Base-by-base conservation (phyloP, 2,113 vertebrate species). In the western clawed frog (Xenopus tropicalis) region DNA sequence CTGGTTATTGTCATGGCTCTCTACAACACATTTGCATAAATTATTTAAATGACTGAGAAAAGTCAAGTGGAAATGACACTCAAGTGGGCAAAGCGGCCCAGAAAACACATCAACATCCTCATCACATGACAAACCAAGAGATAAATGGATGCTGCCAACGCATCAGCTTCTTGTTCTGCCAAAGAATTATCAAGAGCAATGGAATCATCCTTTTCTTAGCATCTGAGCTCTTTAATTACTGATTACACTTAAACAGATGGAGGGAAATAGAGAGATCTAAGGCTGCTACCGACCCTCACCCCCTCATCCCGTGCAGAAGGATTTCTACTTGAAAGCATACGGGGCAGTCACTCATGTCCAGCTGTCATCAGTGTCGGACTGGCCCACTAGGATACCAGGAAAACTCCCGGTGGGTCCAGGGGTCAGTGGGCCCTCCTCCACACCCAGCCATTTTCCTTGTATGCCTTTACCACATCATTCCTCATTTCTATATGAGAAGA, bases 61-160 rank as follows among this genome's bases (percentile, higher is more conserved):
- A 74, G 61, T 71, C 21, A 22, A 59, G 66, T 66, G 65, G 23
- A 69, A 78, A 77, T 61, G 61, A 22, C 4, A 1, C 68, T 70
- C 14, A 37, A 51, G 62, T 52, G 72, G 72, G 3, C 56, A 73
- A 56, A 52, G 51, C 3, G 3, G 0, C 63, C 4, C 3, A 7
- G 8, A 62, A 66, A 82, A 11, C 61, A 78, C 21, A 0, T 23
- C 54, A 62, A 67, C 67, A 42, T 10, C 19, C 43, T 1, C 12
- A 16, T 1, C 8, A 44, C 61, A 22, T 10, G 4, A 65, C 21
- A 74, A 20, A 46, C 9, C 14, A 2, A 14, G 20, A 10, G 61
- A 78, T 80, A 78, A 76, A 80, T 72, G 51, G 56, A 76, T 61
- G 58, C 69, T 66, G 66, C 77, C 66, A 48, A 24, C 52, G 20